Conservation (phyloP, 2,888 invertebrate genomes). For the Tipula unca region DNA sequence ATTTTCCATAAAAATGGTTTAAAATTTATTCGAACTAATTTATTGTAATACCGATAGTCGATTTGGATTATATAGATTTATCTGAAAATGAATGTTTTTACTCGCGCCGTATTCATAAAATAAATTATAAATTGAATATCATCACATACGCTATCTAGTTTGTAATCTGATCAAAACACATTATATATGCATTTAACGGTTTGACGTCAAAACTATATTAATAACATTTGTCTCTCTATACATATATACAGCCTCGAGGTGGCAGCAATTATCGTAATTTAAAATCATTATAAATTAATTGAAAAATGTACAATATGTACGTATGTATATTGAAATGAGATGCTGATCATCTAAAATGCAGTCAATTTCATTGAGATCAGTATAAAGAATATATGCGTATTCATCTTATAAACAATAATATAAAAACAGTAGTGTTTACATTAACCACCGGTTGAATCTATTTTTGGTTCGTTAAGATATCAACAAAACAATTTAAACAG, state of each 20-base stretch:
- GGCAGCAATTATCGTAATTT: not conserved
- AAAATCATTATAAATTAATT: not conserved
- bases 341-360: not conserved
- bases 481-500: not conserved
- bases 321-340: not conserved
- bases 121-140: not conserved
- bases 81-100: not conserved
- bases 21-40: not conserved
- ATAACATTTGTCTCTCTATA: not conserved
- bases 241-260: not conserved
- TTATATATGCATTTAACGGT: not conserved
- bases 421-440: not conserved
- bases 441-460: not conserved
- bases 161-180: not conserved
- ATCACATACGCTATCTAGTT: not conserved
- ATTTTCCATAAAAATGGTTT: too few relatives aligned
- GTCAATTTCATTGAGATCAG: not conserved
- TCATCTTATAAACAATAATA: not conserved
- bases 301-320: not conserved
- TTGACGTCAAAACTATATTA: not conserved
- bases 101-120: not conserved
- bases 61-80: too few relatives aligned
- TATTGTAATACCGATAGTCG: too few relatives aligned
- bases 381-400: not conserved
- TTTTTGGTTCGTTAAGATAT: not conserved